These are phyloP conservation scores for Cliona cf. orientalis DNA, from an alignment of 37 sponge, comb jelly and placozoan genomes.

Conservation along the genomic window DNA sequence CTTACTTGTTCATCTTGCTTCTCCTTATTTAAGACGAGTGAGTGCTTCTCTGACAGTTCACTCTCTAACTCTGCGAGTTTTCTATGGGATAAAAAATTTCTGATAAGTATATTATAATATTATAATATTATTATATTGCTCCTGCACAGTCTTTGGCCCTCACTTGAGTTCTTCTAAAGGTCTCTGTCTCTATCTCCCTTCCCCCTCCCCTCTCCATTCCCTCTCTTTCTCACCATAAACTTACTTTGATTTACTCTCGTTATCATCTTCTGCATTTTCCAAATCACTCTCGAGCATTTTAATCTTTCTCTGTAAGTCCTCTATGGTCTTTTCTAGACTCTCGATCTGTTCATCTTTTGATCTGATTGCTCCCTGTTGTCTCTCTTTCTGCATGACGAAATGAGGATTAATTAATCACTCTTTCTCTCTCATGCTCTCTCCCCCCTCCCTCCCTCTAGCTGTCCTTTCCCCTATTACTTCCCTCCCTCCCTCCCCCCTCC, in stretches of 20 bases:
- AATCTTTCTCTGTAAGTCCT: conserved; percentile 30
- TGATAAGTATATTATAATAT: background rate
- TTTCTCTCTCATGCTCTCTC: no score
- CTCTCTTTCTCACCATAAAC: background rate
- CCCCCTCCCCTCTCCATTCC: no score
- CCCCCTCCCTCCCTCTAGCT: no score
- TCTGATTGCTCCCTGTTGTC: background rate
- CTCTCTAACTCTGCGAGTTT: conserved; percentile 13
- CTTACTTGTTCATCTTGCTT: conserved; percentile 12
- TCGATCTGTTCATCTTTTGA: background rate
- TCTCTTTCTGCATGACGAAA: conserved; percentile 5
- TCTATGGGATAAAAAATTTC: background rate
- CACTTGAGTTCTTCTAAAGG: background rate
- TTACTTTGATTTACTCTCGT: conserved; percentile 2
- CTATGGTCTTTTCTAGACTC: conserved; percentile 22
- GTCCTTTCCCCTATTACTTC: no score
- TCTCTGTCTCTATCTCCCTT: background rate
- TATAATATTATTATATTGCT: background rate
- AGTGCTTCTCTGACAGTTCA: conserved; percentile 20
- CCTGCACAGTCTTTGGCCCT: background rate
- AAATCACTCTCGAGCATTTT: conserved; percentile 42
- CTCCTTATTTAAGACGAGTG: conserved; percentile 21
- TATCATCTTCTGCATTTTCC: conserved; percentile 43
- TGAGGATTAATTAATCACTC: no score
- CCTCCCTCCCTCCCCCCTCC: no score